Evolutionary conservation across 2,797 vertebrate species (phyloP).

Genomic region (Muscicapa striata): DNA sequence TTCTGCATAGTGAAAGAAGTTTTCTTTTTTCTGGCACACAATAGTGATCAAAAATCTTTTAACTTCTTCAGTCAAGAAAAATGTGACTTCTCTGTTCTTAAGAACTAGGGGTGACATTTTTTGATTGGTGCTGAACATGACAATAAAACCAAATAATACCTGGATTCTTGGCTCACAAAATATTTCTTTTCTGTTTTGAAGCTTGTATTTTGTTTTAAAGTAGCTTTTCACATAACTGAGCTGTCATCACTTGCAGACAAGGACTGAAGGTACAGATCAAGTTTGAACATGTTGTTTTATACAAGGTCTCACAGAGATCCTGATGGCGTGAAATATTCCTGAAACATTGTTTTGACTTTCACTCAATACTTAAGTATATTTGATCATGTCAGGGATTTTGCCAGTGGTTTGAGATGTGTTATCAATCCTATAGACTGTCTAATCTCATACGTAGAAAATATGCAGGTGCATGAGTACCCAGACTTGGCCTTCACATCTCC

Average conservation of each 20-base stretch:
- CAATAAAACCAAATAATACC: neutral
- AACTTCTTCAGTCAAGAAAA: neutral
- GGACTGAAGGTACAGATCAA: constrained; percentile 14
- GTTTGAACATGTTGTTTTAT: constrained; percentile 13
- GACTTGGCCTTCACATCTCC: constrained; percentile 28
- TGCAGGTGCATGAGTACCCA: neutral
- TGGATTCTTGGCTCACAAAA: neutral
- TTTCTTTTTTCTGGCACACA: neutral
- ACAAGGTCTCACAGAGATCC: neutral
- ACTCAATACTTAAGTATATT: neutral
- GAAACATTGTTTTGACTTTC: constrained; percentile 39
- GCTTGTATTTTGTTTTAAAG: neutral
- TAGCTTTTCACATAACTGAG: constrained; percentile 27
- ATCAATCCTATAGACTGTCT: neutral
- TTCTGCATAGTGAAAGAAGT: neutral
- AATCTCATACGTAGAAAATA: neutral
- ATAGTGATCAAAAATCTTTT: neutral
- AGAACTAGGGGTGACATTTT: neutral
- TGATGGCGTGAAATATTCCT: neutral
- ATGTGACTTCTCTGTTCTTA: neutral
- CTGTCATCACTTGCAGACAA: constrained; percentile 16
- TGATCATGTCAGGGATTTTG: neutral
- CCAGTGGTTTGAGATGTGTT: neutral
- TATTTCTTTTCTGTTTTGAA: constrained; percentile 17
- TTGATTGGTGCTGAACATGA: neutral